These are phyloP conservation scores for Notodonta ziczac DNA, from an alignment of 2,888 invertebrate genomes.

Conservation along the genomic window DNA sequence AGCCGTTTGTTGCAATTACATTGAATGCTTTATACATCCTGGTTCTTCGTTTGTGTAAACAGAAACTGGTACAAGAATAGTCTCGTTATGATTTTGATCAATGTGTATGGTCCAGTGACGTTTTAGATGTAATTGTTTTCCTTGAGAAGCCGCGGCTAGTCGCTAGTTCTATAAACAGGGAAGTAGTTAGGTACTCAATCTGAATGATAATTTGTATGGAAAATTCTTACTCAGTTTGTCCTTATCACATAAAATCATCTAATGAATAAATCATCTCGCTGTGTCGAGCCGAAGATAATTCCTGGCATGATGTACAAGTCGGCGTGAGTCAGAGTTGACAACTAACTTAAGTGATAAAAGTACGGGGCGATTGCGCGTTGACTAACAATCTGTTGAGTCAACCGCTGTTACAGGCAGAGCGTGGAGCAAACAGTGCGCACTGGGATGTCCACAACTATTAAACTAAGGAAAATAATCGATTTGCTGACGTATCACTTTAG, in stretches of 20 bases:
- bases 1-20: background rate
- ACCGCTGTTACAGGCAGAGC: constrained; percentile 28
- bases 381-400: constrained; percentile 29
- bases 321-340: background rate
- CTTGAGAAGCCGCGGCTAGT: too few relatives aligned
- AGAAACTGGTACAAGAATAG: constrained; percentile 3
- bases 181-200: constrained; percentile 2
- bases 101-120: background rate
- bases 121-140: too few relatives aligned
- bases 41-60: constrained; percentile 3
- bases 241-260: constrained; percentile 31
- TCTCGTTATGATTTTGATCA: constrained; percentile 1
- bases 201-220: constrained; percentile 24
- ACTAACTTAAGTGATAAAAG: background rate
- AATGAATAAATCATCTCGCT: constrained; percentile 34
- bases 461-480: too few relatives aligned
- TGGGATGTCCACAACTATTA: too few relatives aligned
- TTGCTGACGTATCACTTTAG: too few relatives aligned
- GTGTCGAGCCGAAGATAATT: background rate
- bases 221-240: constrained; percentile 16
- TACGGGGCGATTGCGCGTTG: constrained; percentile 11
- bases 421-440: constrained; percentile 16
- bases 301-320: constrained; percentile 3
- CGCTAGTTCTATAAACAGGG: background rate
- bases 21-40: constrained; percentile 6